These are phyloP conservation scores for Chamaetylas fuelleborni DNA, from an alignment of 2,113 vertebrate genomes.

Conservation along the genomic window DNA sequence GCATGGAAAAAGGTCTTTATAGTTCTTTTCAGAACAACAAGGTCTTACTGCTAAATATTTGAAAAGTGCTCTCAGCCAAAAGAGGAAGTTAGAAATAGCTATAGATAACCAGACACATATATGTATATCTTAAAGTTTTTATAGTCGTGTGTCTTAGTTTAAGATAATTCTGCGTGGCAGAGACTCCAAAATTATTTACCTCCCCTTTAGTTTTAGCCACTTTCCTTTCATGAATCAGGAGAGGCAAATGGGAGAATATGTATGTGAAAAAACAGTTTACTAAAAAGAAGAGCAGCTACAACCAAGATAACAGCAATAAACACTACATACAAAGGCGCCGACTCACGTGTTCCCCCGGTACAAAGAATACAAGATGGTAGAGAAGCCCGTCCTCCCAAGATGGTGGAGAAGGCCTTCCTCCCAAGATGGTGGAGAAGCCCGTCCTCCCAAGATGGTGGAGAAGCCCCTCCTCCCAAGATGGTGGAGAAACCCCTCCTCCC, in stretches of 20 bases:
- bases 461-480: background rate
- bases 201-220: background rate
- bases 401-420: background rate
- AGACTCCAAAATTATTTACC: background rate
- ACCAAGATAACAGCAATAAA: background rate
- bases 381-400: background rate
- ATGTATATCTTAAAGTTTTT: background rate
- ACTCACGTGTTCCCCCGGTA: accelerated
- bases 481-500: background rate
- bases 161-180: background rate
- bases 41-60: background rate
- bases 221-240: background rate
- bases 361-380: background rate
- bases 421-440: background rate
- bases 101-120: background rate
- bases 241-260: accelerated
- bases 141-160: background rate
- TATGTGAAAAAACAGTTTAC: background rate
- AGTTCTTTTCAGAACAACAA: background rate
- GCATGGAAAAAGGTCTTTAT: background rate
- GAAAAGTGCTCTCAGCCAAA: background rate
- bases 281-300: background rate
- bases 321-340: background rate
- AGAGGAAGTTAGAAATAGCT: background rate
- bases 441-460: background rate